These are phyloP conservation scores for Pentamera pediparva DNA, from an alignment of 53 echinoderm and acorn worm species.

Conservation along the genomic window DNA sequence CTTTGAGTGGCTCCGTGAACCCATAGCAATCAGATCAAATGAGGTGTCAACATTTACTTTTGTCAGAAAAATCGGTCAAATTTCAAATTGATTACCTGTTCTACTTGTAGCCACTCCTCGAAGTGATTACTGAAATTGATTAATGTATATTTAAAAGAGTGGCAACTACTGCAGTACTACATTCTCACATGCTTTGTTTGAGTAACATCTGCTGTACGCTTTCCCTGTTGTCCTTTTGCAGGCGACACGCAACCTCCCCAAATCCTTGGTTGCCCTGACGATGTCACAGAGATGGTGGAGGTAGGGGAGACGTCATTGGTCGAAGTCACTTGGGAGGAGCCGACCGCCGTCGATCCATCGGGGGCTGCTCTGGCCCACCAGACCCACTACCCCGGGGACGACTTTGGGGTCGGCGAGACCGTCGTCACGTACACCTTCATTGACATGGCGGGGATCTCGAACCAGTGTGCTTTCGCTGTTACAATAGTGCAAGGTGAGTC, in stretches of 20 bases:
- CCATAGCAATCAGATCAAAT: too few species aligned
- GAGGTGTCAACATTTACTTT: too few species aligned
- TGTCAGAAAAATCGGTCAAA: too few species aligned
- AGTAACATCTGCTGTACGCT: too few species aligned
- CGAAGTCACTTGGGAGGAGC: conserved; percentile 5
- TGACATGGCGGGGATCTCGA: conserved; percentile 35
- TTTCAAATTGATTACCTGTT: too few species aligned
- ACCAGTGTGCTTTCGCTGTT: conserved; percentile 40
- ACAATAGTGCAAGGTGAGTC: too few species aligned
- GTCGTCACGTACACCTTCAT: conserved; percentile 18
- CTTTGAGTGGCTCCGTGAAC: too few species aligned
- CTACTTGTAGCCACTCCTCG: too few species aligned
- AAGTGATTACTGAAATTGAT: too few species aligned
- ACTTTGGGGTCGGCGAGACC: neutral
- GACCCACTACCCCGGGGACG: conserved; percentile 5
- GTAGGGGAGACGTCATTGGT: neutral
- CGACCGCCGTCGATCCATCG: conserved; percentile 11
- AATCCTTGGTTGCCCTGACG: neutral
- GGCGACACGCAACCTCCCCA: neutral
- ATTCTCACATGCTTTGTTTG: too few species aligned
- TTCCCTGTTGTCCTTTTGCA: conserved; percentile 10
- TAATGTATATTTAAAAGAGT: too few species aligned
- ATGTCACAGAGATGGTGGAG: neutral
- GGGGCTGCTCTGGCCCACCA: neutral
- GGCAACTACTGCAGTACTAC: too few species aligned